Base-by-base conservation (phyloP, 2,888 invertebrate species). In the Ariolimax columbianus region DNA sequence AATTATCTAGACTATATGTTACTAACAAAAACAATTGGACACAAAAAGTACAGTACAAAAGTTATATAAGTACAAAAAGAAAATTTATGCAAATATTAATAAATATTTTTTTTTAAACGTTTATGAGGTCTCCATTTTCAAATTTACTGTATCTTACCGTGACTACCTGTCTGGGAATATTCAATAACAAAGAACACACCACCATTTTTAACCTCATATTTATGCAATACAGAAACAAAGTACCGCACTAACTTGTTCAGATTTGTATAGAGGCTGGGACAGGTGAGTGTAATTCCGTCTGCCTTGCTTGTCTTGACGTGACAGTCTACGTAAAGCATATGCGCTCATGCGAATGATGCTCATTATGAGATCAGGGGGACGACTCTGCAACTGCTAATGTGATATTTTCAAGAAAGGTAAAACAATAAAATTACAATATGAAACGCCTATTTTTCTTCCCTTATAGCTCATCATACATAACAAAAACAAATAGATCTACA, bases 271-370 rank as follows among this genome's bases (percentile, higher is more conserved):
- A 26, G 78, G 78, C 63, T 78, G 78, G 1, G 78, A 78, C 59
- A 78, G 26, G 14, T 78, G 59, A 40, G 78, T 78, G 63, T 78
- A 78, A n/a, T 23, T 78, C 17, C 51, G 43, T 63, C 38, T 63
- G n/a, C 78, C 78, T 59, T 36, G 38, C n/a, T 59, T 78, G 47
- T 26, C 26, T 55, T 38, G 51, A 23, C 26, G 30, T 38, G 63
- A 78, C 78, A 78, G 78, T n/a, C 33, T 78, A 30, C 63, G 26
- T 38, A 78, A 40, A 78, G n/a, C 78, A 59, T n/a, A 40, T 38
- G 63, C 30, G 23, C 78, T 63, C 63, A n/a, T 59, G 63, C 40
- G 78, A 11, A 78, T 6, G n/a, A 63, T 63, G n/a, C 59, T 63
- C 78, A 78, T 78, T 26, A 26, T 78, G 0, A 14, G 38, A 47